Base-by-base conservation (phyloP, 2,888 invertebrate species). In the Cataglyphis rosenhaueri region DNA sequence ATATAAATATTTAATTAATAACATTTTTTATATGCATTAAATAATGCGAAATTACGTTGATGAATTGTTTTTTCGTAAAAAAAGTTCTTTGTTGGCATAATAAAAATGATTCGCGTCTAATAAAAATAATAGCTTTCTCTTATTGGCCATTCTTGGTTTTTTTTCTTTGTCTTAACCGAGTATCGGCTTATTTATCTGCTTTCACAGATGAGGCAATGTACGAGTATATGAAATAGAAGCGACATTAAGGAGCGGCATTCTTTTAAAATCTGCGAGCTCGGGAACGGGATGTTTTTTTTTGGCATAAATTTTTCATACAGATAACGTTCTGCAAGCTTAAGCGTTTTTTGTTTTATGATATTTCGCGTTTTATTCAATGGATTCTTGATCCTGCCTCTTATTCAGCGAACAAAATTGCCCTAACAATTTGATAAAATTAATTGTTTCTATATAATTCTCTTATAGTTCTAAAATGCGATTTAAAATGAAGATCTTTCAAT, bases 81-180 rank as follows among this genome's bases (percentile, higher is more conserved):
- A 4, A 57, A 9, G 32, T 41, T 61, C 32, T 0, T 21, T 25
- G 12, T 18, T 4, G 8, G n/a, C n/a, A 0, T n/a, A 41, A 70
- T 48, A 66, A 70, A 78, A 78, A 59, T 44, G 12, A 44, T 41
- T 55, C 44, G 32, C 44, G 18, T 21, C 3, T 6, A 18, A 73
- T 57, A 59, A 48, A 38, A 44, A 38, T 25, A 55, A 38, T 18
- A 35, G 25, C 41, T 12, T 21, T 61, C 35, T 71, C 3, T 59
- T 71, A 55, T 79, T n/a, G 35, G 41, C 41, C 21, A 9, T n/a
- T 10, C 9, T 29, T 1, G 8, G 18, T 41, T 6, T 71, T 71
- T 48, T 41, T 32, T 35, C 41, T 78, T 32, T 48, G 18, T 5
- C 44, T 75, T 89, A 87, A 87, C 87, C 84, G 41, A 65, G 71